Base-by-base conservation (phyloP, 2,113 vertebrate species). In the Conger conger region DNA sequence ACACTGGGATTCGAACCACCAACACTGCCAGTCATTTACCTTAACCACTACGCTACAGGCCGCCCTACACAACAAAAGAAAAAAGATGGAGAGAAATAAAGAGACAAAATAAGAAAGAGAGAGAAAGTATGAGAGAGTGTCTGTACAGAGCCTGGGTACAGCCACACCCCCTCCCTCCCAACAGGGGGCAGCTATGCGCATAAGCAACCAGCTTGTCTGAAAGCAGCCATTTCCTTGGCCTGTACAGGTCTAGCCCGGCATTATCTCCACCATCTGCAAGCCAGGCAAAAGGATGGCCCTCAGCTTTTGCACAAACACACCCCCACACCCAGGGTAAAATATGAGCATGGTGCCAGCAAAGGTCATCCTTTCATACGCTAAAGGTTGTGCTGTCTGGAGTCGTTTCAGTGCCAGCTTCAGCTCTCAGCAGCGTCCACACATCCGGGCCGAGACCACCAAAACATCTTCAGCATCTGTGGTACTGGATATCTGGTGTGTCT, bases 181-280 rank as follows among this genome's bases (percentile, higher is more conserved):
- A 13, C 6, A 6, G n/a, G 63, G 9, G 63, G 63, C 9, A 73
- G 27, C 13, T 11, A 73, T 30, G 27, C 20, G 27, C 60, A 68
- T 27, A 73, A 33, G 33, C 13, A 73, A 73, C 27, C 9, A 33
- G 57, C 20, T 63, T 20, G 3, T 73, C 68, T 73, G 68, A 33
- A 68, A n/a, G 35, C 20, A 45, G 73, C 54, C 53, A 38, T 53
- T 82, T 82, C 7, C 50, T 17, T 84, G 86, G 92, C 90, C 91
- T 92, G 88, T 86, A 85, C 85, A 86, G 87, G 90, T 93, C 93
- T 93, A 93, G 92, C 94, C 85, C 90, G 92, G 93, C 87, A 93
- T 93, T 93, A 93, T 89, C 89, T 88, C 90, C 90, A n/a, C n/a
- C n/a, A n/a, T n/a, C n/a, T n/a, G n/a, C n/a, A n/a, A n/a, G n/a